Evolutionary conservation across 2,797 vertebrate genomes (phyloP), one percentile per base, ranked within the genome.

Genomic region (Orestias chungarensis): DNA sequence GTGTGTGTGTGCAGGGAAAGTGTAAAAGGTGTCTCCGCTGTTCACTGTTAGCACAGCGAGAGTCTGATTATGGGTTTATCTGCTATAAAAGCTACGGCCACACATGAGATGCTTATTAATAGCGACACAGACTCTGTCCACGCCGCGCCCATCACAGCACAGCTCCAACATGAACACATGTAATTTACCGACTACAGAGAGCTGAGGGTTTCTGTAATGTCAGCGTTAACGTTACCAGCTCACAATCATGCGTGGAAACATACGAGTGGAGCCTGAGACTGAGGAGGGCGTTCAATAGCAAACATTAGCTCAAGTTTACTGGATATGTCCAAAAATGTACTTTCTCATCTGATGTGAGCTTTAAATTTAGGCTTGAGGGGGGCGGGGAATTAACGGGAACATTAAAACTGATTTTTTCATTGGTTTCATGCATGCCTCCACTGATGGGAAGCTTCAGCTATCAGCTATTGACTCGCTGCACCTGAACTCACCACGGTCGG

Each of bases 51-150:
- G 15, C 6, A n/a, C 18, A 40, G 0, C 0, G 15, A 15, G 15
- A 12, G 27, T 65, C 14, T 18, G 54, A 55, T 27, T 17, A 5
- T 15, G 54, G 29, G 54, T 3, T 47, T 47, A 7, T 47, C 17
- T 33, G 29, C 4, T 35, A 14, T 50, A 14, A 33, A 20, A 17
- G 31, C 15, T 69, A 29, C 9, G 6, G 42, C 75, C 68, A 29
- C 74, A 62, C 68, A 73, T 84, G 31, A 9, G 46, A 23, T 10
- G 31, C 52, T 66, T 92, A 88, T 89, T 88, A 86, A 85, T 88
- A 92, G 88, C 77, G 67, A 25, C 66, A 12, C n/a, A 47, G 76
- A 4, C 64, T 73, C 23, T 66, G 61, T 77, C 81, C 78, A 55
- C 81, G 65, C 35, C 0, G 70, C 42, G 40, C 84, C 83, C 82